A percentile compares a stretch with the other conserved stretches of the same genome.
phyloP scores from a whole-genome alignment of 35 echinoderm and acorn worm genomes.

The Apostichopus parvimensis region DNA sequence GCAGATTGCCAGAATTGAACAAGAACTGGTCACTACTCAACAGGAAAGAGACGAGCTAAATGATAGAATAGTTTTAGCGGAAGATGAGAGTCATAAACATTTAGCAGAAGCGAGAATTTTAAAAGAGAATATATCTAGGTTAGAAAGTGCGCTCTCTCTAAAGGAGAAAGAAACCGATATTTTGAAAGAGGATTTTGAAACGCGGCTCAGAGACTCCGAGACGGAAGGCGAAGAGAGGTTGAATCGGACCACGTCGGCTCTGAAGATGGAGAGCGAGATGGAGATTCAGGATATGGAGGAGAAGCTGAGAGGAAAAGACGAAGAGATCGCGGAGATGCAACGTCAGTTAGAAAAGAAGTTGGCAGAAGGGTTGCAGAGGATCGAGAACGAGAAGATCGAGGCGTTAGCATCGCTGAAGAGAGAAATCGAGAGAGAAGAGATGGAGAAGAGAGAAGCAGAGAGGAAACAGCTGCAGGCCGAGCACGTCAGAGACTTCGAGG shows the following conservation, averaged over 20 bases:
- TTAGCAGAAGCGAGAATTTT: background rate
- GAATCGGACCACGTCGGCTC: conserved; percentile 43
- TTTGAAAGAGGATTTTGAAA: conserved; percentile 52
- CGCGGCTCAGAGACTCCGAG: background rate
- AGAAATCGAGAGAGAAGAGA: conserved; percentile 56
- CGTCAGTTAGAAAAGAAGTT: conserved; percentile 50
- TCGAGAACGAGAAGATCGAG: conserved; percentile 67
- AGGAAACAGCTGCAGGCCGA: conserved; percentile 57
- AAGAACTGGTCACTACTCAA: conserved; percentile 9
- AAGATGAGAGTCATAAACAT: conserved; percentile 3
- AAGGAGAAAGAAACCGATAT: conserved; percentile 56
- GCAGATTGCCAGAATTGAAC: background rate
- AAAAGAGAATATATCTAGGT: conserved; percentile 45
- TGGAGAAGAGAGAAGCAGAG: conserved; percentile 45
- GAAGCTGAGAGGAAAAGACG: conserved; percentile 65
- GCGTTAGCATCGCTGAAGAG: conserved; percentile 57
- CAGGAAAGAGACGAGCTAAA: background rate
- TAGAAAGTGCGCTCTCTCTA: conserved; percentile 43
- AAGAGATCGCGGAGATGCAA: conserved; percentile 52
- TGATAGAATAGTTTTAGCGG: background rate
- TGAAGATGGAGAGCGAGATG: conserved; percentile 77
- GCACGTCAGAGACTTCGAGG: conserved; percentile 70
- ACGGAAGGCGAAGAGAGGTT: conserved; percentile 48
- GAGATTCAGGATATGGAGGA: conserved; percentile 74
- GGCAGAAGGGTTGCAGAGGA: conserved; percentile 18